A percentile compares a stretch with the other conserved stretches of the same genome.
Evolutionary conservation across 2,797 vertebrate genomes (phyloP).

Genomic region (Pipistrellus nathusii): DNA sequence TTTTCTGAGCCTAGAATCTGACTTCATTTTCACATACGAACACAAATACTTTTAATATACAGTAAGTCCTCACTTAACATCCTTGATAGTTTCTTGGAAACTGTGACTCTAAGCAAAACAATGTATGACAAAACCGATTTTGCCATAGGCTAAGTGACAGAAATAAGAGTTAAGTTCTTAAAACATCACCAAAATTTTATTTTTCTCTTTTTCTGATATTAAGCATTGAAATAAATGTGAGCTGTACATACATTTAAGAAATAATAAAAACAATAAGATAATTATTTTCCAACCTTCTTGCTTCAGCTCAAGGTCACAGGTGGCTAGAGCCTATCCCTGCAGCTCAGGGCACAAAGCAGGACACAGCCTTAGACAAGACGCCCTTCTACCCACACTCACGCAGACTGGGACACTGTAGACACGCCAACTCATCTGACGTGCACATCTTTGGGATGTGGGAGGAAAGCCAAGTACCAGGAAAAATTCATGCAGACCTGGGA

Average conservation of each 20-base stretch:
- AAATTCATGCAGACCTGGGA: not conserved
- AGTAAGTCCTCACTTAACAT: not conserved
- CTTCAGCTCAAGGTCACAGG: not conserved
- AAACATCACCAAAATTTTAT: not conserved
- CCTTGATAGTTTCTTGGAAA: not conserved
- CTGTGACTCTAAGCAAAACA: not conserved
- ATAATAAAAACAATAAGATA: not conserved
- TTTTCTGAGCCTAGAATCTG: not conserved
- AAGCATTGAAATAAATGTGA: not conserved
- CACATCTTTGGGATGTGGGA: not conserved
- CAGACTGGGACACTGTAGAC: not conserved
- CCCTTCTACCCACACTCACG: not conserved
- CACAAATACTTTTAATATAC: slow-evolving; percentile 21
- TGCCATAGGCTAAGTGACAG: not conserved
- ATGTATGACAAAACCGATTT: not conserved
- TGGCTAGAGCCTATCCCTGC: not conserved
- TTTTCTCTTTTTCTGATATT: not conserved
- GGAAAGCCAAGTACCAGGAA: not conserved
- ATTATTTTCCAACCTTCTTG: not conserved
- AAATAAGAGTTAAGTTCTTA: not conserved
- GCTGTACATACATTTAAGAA: not conserved
- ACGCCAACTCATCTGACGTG: not conserved
- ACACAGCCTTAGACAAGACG: not conserved
- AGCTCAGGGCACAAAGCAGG: not conserved
- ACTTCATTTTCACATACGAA: slow-evolving; percentile 40